phyloP scores from a whole-genome alignment of 2,888 invertebrate genomes.

The Andrena minutula region DNA sequence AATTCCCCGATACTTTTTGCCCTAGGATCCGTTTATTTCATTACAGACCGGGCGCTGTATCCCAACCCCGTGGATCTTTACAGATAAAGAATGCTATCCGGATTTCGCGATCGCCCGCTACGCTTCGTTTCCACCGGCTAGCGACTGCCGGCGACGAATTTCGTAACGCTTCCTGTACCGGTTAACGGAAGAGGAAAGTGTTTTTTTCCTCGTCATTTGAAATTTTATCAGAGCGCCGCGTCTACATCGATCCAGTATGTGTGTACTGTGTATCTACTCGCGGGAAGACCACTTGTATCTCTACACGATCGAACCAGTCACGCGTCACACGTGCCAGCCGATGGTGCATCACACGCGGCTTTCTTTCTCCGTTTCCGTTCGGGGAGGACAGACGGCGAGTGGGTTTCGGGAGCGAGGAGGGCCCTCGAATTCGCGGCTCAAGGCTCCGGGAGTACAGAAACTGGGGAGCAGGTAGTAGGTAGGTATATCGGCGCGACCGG shows the following conservation, averaged over 20 bases:
- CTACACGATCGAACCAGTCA: constrained; percentile 30
- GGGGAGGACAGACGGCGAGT: not conserved
- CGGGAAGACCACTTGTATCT: constrained; percentile 31
- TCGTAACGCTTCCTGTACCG: constrained; percentile 41
- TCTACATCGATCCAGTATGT: not conserved
- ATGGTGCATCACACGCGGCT: not conserved
- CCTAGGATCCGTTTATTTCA: not conserved
- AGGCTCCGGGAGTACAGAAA: not conserved
- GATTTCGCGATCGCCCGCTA: constrained; percentile 37
- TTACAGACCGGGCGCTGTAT: not conserved
- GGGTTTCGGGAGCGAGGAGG: not conserved
- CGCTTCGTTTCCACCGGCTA: constrained; percentile 25
- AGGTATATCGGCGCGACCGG: not conserved
- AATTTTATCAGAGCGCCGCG: constrained; percentile 18
- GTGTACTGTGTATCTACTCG: not conserved
- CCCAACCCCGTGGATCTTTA: not conserved
- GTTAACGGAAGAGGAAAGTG: constrained; percentile 4
- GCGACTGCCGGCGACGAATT: constrained; percentile 31
- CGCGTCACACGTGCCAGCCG: constrained; percentile 10
- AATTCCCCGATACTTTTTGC: not conserved
- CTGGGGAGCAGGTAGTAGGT: not conserved
- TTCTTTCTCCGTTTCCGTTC: too few relatives aligned
- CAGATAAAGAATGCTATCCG: constrained; percentile 39
- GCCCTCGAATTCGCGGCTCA: not conserved
- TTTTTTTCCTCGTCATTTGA: constrained; percentile 1